Percentiles rank a stretch among this genome's conserved stretches.
Conservation (phyloP, 2,113 vertebrate genomes). For the Sarotherodon lohbergeri region DNA sequence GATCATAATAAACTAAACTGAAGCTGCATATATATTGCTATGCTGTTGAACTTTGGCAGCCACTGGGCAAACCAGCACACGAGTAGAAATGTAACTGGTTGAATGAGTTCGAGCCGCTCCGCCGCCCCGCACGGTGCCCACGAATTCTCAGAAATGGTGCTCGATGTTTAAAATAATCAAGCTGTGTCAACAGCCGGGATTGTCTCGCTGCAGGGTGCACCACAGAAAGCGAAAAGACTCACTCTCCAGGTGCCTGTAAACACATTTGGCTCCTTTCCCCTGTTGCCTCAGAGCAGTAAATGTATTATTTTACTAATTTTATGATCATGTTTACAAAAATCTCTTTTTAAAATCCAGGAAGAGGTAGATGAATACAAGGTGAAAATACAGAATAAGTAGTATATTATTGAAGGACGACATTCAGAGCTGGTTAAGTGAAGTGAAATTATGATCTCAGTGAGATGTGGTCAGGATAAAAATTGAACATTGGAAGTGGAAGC, state of each 20-base stretch:
- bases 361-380: neutral
- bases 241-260: neutral
- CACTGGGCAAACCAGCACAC: neutral
- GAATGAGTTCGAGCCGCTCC: neutral
- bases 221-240: neutral
- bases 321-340: neutral
- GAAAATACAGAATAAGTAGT: neutral
- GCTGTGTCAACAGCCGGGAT: conserved; percentile 48
- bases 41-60: neutral
- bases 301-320: neutral
- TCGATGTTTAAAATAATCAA: conserved; percentile 24
- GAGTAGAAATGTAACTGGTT: neutral
- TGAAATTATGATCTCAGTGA: neutral
- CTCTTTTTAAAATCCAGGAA: neutral
- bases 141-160: conserved; percentile 9
- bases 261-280: neutral
- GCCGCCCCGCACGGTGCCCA: neutral
- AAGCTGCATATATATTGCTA: neutral
- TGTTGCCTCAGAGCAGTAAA: neutral
- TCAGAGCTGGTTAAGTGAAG: neutral
- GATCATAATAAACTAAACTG: neutral
- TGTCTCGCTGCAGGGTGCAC: neutral
- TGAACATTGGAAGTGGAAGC: neutral
- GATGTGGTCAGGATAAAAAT: neutral
- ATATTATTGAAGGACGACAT: neutral